Evolutionary conservation across 2,113 vertebrate genomes (phyloP), one percentile per base, ranked within the genome.

Genomic region (Entelurus aequoreus): DNA sequence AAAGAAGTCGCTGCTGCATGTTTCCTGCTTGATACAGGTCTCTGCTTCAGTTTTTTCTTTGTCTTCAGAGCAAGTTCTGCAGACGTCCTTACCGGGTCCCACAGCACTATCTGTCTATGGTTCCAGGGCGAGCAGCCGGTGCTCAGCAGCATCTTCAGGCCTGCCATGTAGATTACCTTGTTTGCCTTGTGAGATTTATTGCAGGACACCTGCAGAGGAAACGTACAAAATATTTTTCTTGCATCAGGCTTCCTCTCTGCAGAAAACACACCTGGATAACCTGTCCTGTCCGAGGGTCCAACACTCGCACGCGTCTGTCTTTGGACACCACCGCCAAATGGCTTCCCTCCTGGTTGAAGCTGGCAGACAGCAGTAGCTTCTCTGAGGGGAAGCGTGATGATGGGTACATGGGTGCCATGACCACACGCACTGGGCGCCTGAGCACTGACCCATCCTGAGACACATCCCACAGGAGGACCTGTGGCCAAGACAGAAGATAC

Each of bases 51-150:
- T 16, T 1, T 8, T 55, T n/a, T 5, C 15, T 7, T 40, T 6
- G 12, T 15, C 13, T 46, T 19, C 28, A 6, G 11, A 44, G 4
- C 28, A 21, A 59, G n/a, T 28, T 11, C 16, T 16, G 36, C 1
- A 49, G 47, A 1, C 8, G 35, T 37, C 62, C 78, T 82, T 60
- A 97, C 97, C 73, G 94, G 92, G 84, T 96, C 89, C 94, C 94
- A 99, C 38, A 99, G 80, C 49, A 88, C 90, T 40, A 96, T 86
- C 81, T 97, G 95, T 76, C 97, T 90, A 55, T 95, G 94, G 88
- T 98, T 98, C 95, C 96, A 98, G 9, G 69, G 72, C 0, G 96
- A 97, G 0, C 78, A 93, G 63, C 96, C 96, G 0, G 95, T 95
- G 73, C 95, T 95, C 54, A 97, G 76, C 16, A 99, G 84, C 83